phyloP scores from a whole-genome alignment of 2,113 vertebrate species.

The Pimephales promelas region DNA sequence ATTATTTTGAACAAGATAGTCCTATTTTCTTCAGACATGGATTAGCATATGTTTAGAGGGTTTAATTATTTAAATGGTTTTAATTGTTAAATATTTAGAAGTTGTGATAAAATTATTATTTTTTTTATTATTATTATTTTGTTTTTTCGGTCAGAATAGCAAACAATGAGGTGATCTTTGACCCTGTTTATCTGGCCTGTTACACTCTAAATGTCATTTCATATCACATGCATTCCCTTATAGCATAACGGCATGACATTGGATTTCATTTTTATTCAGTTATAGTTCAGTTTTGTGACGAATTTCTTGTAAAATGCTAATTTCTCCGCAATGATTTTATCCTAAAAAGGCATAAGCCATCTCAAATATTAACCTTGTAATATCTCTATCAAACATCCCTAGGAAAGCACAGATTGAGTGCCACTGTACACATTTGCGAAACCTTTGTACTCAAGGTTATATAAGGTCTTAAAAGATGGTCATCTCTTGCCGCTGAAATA shows the following conservation, averaged over 20 bases:
- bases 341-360: not conserved
- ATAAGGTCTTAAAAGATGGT: slow-evolving; percentile 20
- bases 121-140: not conserved
- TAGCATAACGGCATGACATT: not conserved
- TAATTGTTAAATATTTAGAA: slow-evolving; percentile 53
- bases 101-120: not conserved
- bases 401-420: not conserved
- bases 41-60: slow-evolving; percentile 63
- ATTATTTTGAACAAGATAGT: slow-evolving; percentile 67
- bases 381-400: slow-evolving; percentile 22
- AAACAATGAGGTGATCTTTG: not conserved
- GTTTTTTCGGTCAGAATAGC: not conserved
- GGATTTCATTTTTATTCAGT: not conserved
- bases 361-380: not conserved
- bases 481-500: not conserved
- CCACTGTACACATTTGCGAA: not conserved
- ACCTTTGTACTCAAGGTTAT: slow-evolving; percentile 20
- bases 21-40: slow-evolving; percentile 56
- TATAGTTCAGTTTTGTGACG: not conserved
- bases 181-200: not conserved
- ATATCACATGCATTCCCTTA: not conserved
- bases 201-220: not conserved
- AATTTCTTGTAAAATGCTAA: not conserved
- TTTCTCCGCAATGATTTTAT: not conserved
- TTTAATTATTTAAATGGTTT: slow-evolving; percentile 51